A percentile compares a stretch with the other conserved stretches of the same genome.
phyloP scores from a whole-genome alignment of 2,888 invertebrate species.

The Tenodera sinensis region DNA sequence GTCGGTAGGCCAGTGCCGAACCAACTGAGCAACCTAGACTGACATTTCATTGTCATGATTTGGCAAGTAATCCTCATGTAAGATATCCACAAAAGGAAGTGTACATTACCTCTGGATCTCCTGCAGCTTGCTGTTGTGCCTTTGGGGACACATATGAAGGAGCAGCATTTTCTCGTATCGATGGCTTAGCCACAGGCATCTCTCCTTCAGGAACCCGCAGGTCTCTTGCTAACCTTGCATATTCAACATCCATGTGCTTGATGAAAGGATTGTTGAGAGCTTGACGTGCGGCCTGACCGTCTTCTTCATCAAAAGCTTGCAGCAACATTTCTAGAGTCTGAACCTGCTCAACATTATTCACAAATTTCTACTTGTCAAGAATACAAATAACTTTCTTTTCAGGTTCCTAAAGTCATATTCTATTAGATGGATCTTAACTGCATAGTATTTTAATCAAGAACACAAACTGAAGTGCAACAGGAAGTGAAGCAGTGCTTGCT shows the following conservation, averaged over 20 bases:
- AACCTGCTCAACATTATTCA: conserved; percentile 44
- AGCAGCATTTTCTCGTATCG: conserved; percentile 65
- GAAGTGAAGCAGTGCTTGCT: no score
- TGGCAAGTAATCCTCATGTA: no score
- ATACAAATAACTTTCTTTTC: no score
- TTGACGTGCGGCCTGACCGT: conserved; percentile 69
- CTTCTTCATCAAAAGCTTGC: conserved; percentile 82
- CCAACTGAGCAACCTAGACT: no score
- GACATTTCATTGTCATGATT: no score
- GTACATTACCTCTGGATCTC: conserved; percentile 19
- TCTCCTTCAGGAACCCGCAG: conserved; percentile 63
- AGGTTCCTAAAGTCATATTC: no score
- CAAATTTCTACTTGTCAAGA: no score
- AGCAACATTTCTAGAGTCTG: conserved; percentile 74
- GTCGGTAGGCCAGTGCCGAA: no score
- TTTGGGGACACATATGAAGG: conserved; percentile 60
- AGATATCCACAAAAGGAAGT: no score
- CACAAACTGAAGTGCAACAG: no score
- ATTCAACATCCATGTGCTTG: conserved; percentile 89
- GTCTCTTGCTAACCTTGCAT: conserved; percentile 68
- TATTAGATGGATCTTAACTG: no score
- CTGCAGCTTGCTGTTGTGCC: conserved; percentile 35
- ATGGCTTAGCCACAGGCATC: conserved; percentile 49
- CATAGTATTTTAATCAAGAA: no score
- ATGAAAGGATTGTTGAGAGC: conserved; percentile 81